Base-by-base conservation (phyloP, 2,888 invertebrate genomes). In the Cheilosia grossa region DNA sequence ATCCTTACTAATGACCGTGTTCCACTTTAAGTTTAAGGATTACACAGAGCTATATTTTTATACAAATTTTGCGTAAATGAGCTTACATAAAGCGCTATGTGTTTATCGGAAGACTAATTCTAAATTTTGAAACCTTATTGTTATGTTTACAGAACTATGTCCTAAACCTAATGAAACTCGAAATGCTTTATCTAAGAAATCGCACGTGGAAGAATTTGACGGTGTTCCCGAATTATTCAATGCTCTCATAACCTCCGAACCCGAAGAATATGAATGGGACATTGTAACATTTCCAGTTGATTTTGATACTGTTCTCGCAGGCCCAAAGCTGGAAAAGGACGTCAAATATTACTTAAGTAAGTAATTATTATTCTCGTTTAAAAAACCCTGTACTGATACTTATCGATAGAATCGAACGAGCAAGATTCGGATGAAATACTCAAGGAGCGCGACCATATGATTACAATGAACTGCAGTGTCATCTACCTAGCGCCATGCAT, bases 401-500 rank as follows among this genome's bases (percentile, higher is more conserved):
- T 6, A 42, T 59, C 88, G 90, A 44, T 91, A 95, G 96, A 95
- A 91, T 94, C 94, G 85, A 93, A 94, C 66, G 95, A 95, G 86
- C 94, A 95, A 87, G 95, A 95, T 61, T 92, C 94, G 6, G 93
- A 94, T 88, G 90, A 90, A 51, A 88, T 88, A 37, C 58, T 88
- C n/a, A 90, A 89, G 78, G 90, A 90, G 81, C 88, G 89, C 51
- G 90, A 90, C 17, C 94, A 95, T 89, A 92, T 94, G 64, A 93
- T 95, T 78, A 96, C 91, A 19, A 93, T 96, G 10, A 98, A 98
- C 93, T 98, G 98, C 91, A 98, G 98, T 0, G 98, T 98, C 7
- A 96, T 97, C 0, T 98, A 96, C 92, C 95, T 97, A 95, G 95
- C 96, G 40, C 95, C 97, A 89, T 98, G 98, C 91, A 96, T 96